These are phyloP conservation scores for Coelinius sp. DNA, from an alignment of 2,888 invertebrate genomes.

Conservation along the genomic window DNA sequence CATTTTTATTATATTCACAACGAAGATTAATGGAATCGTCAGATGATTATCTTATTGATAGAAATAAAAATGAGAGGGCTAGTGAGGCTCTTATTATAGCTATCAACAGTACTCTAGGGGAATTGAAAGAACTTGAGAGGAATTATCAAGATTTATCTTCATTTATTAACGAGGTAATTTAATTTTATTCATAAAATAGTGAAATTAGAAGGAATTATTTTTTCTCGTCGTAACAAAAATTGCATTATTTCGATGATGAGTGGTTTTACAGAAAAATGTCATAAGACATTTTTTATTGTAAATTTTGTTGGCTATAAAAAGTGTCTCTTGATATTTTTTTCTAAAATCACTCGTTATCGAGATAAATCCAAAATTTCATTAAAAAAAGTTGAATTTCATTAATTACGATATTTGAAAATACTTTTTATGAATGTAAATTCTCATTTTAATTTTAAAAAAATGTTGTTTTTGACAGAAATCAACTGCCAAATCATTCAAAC, in stretches of 20 bases:
- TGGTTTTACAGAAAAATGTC: no score
- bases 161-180: conserved; percentile 37
- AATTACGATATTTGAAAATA: no score
- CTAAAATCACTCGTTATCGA: no score
- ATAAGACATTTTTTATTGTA: no score
- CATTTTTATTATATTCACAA: conserved; percentile 48
- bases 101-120: conserved; percentile 41
- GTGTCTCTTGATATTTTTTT: no score
- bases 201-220: background rate
- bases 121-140: conserved; percentile 46
- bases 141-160: conserved; percentile 41
- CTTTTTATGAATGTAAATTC: background rate
- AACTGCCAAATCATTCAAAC: background rate
- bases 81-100: conserved; percentile 49
- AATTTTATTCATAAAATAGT: background rate
- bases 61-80: conserved; percentile 46
- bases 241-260: no score
- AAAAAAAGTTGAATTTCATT: no score
- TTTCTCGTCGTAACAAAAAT: no score
- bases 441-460: background rate
- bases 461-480: background rate
- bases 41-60: conserved; percentile 50
- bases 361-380: no score
- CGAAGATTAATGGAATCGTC: conserved; percentile 45
- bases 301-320: no score